Conservation (phyloP, 2,888 invertebrate genomes). For the Cactoblastis cactorum region DNA sequence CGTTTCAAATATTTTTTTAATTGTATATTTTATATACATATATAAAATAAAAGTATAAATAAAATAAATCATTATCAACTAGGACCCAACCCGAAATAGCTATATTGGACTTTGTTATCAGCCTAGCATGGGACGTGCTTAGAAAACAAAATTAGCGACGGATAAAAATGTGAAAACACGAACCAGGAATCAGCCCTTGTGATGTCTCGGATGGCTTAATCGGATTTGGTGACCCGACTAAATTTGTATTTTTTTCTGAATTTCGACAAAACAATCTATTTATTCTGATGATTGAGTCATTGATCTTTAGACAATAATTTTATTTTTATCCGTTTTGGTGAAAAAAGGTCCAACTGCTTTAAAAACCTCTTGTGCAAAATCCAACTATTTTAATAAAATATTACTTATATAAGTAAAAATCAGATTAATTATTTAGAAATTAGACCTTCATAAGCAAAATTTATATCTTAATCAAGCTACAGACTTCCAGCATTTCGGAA, state of each 20-base stretch:
- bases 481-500: no score
- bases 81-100: slow-evolving; percentile 21
- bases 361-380: no score
- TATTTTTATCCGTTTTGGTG: no score
- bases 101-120: slow-evolving; percentile 41
- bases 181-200: slow-evolving; percentile 18
- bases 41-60: background rate
- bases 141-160: slow-evolving; percentile 33
- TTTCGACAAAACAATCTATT: background rate
- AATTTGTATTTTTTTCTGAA: background rate
- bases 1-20: no score
- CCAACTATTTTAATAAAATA: no score
- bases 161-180: slow-evolving; percentile 25
- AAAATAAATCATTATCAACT: slow-evolving; percentile 3
- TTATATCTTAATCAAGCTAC: no score
- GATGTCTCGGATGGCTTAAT: slow-evolving; percentile 12
- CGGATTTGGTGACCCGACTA: slow-evolving; percentile 8
- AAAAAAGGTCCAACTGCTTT: no score
- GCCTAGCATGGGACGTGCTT: slow-evolving; percentile 38
- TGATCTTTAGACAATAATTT: background rate
- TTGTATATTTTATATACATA: no score
- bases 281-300: background rate
- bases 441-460: no score
- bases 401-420: no score
- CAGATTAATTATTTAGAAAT: no score